phyloP scores from a whole-genome alignment of 2,797 vertebrate species.

The Falco naumanni region DNA sequence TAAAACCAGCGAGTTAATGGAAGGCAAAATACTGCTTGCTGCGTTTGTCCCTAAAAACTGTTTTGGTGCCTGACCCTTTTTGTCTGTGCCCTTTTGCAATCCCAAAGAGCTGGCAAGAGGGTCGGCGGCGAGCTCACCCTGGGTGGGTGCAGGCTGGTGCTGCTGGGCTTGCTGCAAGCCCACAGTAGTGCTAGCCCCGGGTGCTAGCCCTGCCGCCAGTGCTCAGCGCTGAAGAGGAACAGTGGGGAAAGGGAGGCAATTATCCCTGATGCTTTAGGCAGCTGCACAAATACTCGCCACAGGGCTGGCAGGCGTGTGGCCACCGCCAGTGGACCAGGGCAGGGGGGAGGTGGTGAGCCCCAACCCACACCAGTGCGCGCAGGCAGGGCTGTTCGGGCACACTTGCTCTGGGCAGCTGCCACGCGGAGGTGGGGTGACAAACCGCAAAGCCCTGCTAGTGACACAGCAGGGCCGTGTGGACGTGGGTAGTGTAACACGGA shows the following conservation, averaged over 20 bases:
- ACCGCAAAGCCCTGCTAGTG: not conserved
- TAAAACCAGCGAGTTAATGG: constrained; percentile 58
- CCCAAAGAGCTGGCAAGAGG: not conserved
- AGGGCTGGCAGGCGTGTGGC: rapidly evolving
- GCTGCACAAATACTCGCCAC: not conserved
- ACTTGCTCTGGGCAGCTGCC: not conserved
- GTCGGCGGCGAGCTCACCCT: rapidly evolving
- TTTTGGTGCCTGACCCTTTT: not conserved
- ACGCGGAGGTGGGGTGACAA: not conserved
- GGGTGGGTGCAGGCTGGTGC: not conserved
- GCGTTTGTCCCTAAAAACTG: constrained; percentile 14
- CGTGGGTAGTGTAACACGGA: not conserved
- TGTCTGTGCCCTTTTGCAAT: not conserved
- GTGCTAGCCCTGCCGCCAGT: rapidly evolving
- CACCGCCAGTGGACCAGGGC: rapidly evolving
- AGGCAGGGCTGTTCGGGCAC: rapidly evolving
- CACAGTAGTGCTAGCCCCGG: rapidly evolving
- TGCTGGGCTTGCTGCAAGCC: not conserved
- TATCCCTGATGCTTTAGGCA: not conserved
- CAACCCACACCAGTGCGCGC: rapidly evolving
- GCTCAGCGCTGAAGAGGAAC: rapidly evolving
- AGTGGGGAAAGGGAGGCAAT: rapidly evolving
- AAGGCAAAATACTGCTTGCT: constrained; percentile 34
- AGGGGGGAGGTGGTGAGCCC: rapidly evolving
- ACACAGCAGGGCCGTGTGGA: not conserved